Conservation (phyloP, 1,140 invertebrate genomes). For the Solen grandis region DNA sequence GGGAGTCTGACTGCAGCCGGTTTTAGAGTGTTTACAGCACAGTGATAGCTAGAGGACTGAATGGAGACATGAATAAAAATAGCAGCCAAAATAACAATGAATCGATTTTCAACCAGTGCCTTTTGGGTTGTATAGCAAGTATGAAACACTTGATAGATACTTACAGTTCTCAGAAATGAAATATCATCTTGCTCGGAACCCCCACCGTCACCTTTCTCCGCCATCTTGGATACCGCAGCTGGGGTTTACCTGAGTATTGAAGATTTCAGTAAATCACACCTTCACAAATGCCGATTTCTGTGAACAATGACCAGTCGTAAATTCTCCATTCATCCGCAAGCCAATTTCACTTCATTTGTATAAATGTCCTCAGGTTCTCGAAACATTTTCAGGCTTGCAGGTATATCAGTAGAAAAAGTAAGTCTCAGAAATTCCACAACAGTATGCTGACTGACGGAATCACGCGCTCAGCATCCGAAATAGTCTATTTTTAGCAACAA, state of each 20-base stretch:
- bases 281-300: too few species aligned
- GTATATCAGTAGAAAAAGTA: neutral
- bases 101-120: too few species aligned
- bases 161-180: constrained; percentile 75
- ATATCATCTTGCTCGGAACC: constrained; percentile 73
- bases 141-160: too few species aligned
- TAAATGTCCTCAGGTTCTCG: constrained; percentile 16
- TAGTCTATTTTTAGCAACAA: constrained; percentile 43
- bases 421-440: constrained; percentile 51
- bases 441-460: constrained; percentile 22
- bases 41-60: too few species aligned
- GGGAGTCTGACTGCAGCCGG: too few species aligned
- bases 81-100: too few species aligned
- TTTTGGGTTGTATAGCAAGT: too few species aligned
- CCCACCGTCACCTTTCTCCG: constrained; percentile 67
- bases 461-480: constrained; percentile 43
- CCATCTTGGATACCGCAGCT: constrained; percentile 73
- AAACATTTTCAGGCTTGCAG: constrained; percentile 42
- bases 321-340: constrained; percentile 15
- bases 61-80: too few species aligned
- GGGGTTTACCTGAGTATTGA: too few species aligned
- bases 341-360: neutral
- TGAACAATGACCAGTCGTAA: too few species aligned
- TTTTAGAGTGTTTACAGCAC: too few species aligned
- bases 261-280: too few species aligned